These are phyloP conservation scores for Polymixis lichenea DNA, from an alignment of 2,888 invertebrate species.

Conservation along the genomic window DNA sequence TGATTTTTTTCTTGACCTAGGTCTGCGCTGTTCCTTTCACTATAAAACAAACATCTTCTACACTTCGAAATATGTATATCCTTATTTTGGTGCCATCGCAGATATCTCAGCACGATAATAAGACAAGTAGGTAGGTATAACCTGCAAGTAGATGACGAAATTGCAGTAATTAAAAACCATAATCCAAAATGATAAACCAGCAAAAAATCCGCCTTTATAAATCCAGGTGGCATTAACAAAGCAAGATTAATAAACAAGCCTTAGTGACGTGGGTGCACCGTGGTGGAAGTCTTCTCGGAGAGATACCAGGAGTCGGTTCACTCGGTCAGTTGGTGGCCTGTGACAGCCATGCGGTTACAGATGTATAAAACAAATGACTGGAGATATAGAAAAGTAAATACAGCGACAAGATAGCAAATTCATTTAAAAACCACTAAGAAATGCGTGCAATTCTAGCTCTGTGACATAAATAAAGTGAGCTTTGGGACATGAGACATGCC, in stretches of 20 bases:
- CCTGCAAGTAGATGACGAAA: too few relatives aligned
- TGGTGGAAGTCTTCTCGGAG: slow-evolving; percentile 9
- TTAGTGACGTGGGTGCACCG: background rate
- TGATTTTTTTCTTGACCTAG: background rate
- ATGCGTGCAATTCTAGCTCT: too few relatives aligned
- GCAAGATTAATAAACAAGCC: slow-evolving; percentile 1
- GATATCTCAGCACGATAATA: background rate
- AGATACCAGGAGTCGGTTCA: background rate
- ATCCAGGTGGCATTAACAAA: slow-evolving; percentile 9
- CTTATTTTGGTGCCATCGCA: background rate
- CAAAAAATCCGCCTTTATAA: slow-evolving; percentile 6
- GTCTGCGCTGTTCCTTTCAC: background rate
- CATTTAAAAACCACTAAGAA: background rate
- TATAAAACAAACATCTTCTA: background rate
- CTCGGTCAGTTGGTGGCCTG: too few relatives aligned
- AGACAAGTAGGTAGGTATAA: background rate
- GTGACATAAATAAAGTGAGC: slow-evolving; percentile 4
- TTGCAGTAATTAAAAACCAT: background rate
- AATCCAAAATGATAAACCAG: background rate
- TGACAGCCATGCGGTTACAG: background rate
- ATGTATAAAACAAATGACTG: slow-evolving; percentile 20
- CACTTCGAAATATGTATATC: background rate
- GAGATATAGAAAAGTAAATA: background rate
- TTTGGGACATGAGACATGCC: background rate
- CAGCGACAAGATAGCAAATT: too few relatives aligned